Evolutionary conservation across 2,113 vertebrate species (phyloP).

Genomic region (Ancistrus triradiatus): DNA sequence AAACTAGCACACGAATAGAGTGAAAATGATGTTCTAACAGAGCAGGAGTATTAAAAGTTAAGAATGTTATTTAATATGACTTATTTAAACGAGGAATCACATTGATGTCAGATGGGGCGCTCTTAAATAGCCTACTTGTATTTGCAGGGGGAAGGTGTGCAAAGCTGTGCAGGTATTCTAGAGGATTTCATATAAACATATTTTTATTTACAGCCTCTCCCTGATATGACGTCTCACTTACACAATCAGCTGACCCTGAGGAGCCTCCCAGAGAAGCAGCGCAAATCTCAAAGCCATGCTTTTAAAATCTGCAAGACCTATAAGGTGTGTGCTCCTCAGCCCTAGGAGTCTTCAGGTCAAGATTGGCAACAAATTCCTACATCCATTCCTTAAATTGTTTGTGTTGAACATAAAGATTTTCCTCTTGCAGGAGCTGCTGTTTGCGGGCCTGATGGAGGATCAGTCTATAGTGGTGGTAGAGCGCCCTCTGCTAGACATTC

Average conservation of each 20-base stretch:
- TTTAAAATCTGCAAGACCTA: conserved; percentile 92
- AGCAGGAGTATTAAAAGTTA: no score
- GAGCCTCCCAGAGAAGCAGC: conserved; percentile 67
- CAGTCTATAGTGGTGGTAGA: conserved; percentile 85
- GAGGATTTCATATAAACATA: no score
- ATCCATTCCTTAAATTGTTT: not conserved
- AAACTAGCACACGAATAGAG: no score
- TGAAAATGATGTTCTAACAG: no score
- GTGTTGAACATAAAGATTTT: not conserved
- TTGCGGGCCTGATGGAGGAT: conserved; percentile 77
- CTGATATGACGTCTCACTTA: conserved; percentile 64
- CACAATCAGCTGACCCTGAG: conserved; percentile 77
- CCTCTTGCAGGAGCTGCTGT: conserved; percentile 75
- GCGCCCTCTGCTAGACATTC: conserved; percentile 82
- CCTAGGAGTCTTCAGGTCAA: no score
- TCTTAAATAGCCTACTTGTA: no score
- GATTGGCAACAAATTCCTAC: no score
- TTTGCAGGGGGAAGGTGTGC: no score
- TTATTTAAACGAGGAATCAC: no score
- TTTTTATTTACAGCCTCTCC: conserved; percentile 75
- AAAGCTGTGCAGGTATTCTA: no score
- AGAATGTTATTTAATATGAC: no score
- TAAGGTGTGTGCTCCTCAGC: conserved; percentile 70
- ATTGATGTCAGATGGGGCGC: no score
- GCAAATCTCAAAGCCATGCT: conserved; percentile 71